Base-by-base conservation (phyloP, 2,888 invertebrate species). In the Campaea margaritaria region DNA sequence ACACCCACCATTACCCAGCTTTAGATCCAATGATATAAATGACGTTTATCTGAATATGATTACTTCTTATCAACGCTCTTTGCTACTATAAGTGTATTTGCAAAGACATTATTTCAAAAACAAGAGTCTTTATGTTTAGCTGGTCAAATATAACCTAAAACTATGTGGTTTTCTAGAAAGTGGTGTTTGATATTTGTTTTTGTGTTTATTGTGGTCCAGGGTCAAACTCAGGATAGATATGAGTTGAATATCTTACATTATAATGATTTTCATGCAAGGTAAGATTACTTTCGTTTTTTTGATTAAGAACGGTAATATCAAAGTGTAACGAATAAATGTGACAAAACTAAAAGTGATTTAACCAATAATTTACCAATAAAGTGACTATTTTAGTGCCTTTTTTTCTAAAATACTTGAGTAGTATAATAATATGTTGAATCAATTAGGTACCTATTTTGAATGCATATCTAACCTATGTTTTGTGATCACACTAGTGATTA, bases 211-310 rank as follows among this genome's bases (percentile, higher is more conserved):
- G 52, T 69, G 10, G 69, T 72, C 0, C 38, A 64, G 69, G 78
- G 73, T 36, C 67, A 82, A 64, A 59, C 8, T 50, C 69, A 74
- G 14, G 47, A 56, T 45, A 67, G 70, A 48, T 89, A 80, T 69
- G 73, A 78, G 0, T 68, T 91, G 36, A 91, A 90, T 65, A 86
- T 91, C 61, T 56, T 91, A 27, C 91, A 91, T 71, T 89, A 88
- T 51, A 91, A 91, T 77, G 90, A 91, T 67, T 90, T 90, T 65
- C 90, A 90, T 70, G 91, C 90, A 14, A 63, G 90, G 91, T 89
- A 72, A 73, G 13, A 36, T 45, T 38, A 21, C 5, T 53, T 11
- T 11, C 13, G 31, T 10, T 1, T 31, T 31, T 31, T 31, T 31
- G 9, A 9, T 31, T 9, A 31, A 9, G 1, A 31, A 7, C 9